Evolutionary conservation across 2,888 invertebrate species (phyloP).

Genomic region (Cephus runcator): DNA sequence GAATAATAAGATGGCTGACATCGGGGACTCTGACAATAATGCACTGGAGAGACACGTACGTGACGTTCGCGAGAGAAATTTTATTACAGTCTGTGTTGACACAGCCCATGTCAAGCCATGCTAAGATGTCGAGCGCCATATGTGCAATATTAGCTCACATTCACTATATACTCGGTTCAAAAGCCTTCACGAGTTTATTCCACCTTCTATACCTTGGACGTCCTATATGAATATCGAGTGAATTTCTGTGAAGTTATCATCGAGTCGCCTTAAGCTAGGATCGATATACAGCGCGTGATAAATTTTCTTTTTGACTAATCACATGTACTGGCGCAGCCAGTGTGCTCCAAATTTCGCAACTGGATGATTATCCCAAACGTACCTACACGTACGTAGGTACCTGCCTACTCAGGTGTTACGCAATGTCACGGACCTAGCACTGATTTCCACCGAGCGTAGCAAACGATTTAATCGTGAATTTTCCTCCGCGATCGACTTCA

Average conservation of each 20-base stretch:
- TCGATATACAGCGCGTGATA: neutral
- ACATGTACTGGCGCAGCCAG: neutral
- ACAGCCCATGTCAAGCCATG: constrained; percentile 37
- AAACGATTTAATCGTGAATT: neutral
- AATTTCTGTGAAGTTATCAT: neutral
- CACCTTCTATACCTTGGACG: neutral
- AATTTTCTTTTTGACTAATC: neutral
- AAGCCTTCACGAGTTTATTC: neutral
- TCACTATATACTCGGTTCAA: neutral
- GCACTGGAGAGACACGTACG: constrained; percentile 4
- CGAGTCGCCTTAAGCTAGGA: neutral
- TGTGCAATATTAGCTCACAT: constrained; percentile 29
- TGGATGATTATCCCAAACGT: neutral
- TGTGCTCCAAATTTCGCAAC: neutral
- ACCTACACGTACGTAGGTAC: neutral
- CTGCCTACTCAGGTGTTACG: neutral
- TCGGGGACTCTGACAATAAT: neutral
- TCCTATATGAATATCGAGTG: neutral
- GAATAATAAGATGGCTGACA: constrained; percentile 1
- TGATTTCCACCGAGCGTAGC: neutral
- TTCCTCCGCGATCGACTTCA: neutral
- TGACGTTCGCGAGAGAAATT: constrained; percentile 26
- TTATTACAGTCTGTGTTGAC: constrained; percentile 55
- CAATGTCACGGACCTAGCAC: neutral
- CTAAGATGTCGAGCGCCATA: constrained; percentile 46